Evolutionary conservation across 2,113 vertebrate genomes (phyloP), one percentile per base, ranked within the genome.

Genomic region (Cavia aperea): DNA sequence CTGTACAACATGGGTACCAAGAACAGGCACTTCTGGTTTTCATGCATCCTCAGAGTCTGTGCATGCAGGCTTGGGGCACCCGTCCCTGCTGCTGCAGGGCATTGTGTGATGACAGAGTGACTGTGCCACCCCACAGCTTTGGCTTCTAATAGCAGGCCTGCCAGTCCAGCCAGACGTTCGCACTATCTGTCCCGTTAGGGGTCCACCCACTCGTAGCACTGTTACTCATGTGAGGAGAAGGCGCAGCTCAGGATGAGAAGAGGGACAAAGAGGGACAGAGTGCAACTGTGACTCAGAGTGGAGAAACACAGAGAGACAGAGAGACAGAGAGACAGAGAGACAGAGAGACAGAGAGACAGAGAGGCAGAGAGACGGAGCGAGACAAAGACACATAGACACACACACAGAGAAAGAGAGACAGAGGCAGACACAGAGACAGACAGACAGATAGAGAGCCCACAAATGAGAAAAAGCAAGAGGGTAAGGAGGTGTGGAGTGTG

Each of bases 171-270:
- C 13, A 2, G 29, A 31, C 3, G 4, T 12, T 11, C 2, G 29
- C 3, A 9, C 7, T 23, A n/a, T 46, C 23, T 4, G 4, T 8
- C 54, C 8, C 4, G 0, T 0, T 23, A 86, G 33, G 23, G 36
- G 23, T 15, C 43, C 4, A 0, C 1, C 1, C 39, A 0, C 4
- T 7, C 14, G 62, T 7, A 31, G 6, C 9, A 9, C 18, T 21
- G 43, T 8, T 39, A 23, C 21, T 33, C 26, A 8, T 0, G 0
- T 43, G 58, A 29, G 13, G 46, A 72, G 70, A 29, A 23, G n/a
- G 1, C 2, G 1, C 0, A 11, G 6, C 4, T 31, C 36, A 1
- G 51, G 5, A 13, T 1, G 2, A 66, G 36, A 9, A 82, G 39
- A 33, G 9, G 8, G 93, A 63, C 60, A 68, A 39, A 73, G 84